Evolutionary conservation across 2,888 invertebrate species (phyloP).

Genomic region (Ophion ventricosus): DNA sequence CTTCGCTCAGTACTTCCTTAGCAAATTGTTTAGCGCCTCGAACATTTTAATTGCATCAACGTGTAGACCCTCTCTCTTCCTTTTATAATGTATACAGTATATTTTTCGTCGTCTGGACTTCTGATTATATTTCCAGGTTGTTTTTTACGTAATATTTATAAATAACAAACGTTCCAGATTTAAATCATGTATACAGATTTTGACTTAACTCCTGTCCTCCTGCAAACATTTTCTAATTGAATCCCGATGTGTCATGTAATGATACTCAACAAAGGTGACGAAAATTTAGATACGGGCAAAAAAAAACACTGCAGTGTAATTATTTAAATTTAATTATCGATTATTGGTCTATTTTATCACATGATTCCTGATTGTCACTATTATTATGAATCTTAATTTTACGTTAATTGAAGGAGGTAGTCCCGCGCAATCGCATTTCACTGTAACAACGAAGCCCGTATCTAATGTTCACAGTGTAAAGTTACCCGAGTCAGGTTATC

Average conservation of each 20-base stretch:
- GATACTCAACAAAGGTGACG: neutral
- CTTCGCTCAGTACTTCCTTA: slow-evolving; percentile 51
- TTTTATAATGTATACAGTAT: neutral
- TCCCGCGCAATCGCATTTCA: neutral
- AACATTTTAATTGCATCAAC: slow-evolving; percentile 62
- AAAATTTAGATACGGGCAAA: neutral
- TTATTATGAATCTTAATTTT: neutral
- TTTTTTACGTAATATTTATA: neutral
- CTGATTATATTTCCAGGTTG: neutral
- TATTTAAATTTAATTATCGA: neutral
- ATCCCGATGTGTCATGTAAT: neutral
- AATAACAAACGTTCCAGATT: too few species aligned
- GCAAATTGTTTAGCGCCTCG: slow-evolving; percentile 65
- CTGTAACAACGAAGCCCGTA: too few species aligned
- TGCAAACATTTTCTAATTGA: neutral
- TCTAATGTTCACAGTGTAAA: neutral
- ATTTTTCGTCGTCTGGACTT: neutral
- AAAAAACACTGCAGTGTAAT: neutral
- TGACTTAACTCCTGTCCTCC: neutral
- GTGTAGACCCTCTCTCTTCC: slow-evolving; percentile 50
- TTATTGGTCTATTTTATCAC: neutral
- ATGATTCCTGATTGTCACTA: neutral
- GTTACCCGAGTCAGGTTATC: neutral
- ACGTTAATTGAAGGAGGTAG: too few species aligned
- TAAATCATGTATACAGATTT: neutral